Evolutionary conservation across 2,888 invertebrate species (phyloP), one percentile per base, ranked within the genome.

Genomic region (Heterodera filipjevi): DNA sequence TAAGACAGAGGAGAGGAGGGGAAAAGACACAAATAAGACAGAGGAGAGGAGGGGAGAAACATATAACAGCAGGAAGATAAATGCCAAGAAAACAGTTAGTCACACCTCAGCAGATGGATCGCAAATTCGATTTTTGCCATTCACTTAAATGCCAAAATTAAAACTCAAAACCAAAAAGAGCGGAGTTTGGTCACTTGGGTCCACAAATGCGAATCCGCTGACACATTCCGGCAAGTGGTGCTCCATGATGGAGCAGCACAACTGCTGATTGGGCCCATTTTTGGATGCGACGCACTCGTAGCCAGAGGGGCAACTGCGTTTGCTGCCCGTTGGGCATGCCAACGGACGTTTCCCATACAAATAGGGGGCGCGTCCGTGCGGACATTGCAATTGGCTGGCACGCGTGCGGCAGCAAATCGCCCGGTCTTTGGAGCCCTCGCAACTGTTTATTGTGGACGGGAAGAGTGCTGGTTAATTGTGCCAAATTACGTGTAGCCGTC

Each of bases 341-440:
- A 88, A 79, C 35, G 88, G 88, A 39, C 87, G 77, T n/a, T 87
- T 87, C 70, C 86, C 87, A 77, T 85, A 87, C 46, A 87, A 85
- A 75, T 86, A 88, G 0, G 85, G 85, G 6, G 85, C 82, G 8
- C 85, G 82, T 32, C 85, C 85, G 49, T 80, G 81, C 14, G 88
- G 88, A 78, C 88, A 88, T 30, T 85, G 82, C 32, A 84, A 85
- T 27, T 76, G 70, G 49, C 74, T 71, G 6, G 81, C 77, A 14
- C 80, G 82, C 39, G 70, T 80, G 33, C 76, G 72, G 72, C 84
- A 84, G 66, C 84, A 84, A 35, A 84, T 80, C 16, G 84, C 80
- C 35, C 85, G 79, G 33, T 80, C 84, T 39, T 82, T 80, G 53
- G 84, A 82, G 12, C 84, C 84, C 64, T 84, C 84, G 68, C 84